Percentiles rank a stretch among this genome's conserved stretches.
Conservation (phyloP, 2,113 vertebrate genomes). For the Otolemur garnettii region DNA sequence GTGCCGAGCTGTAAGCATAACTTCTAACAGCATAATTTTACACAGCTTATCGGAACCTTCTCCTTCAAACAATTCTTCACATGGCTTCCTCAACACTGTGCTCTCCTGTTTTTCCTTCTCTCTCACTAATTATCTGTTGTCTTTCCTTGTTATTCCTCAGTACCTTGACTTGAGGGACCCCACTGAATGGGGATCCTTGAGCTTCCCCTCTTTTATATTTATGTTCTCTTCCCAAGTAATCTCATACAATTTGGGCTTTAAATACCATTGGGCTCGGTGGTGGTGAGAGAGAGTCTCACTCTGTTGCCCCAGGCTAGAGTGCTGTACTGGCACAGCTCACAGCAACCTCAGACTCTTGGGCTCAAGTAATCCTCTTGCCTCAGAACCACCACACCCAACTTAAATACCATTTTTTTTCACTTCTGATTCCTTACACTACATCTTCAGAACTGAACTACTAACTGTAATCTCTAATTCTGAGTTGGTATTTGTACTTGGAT, state of each 20-base stretch:
- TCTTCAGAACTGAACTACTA: neutral
- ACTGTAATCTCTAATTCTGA: neutral
- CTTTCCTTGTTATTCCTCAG: neutral
- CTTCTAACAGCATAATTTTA: neutral
- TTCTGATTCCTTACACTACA: neutral
- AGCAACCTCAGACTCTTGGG: too few relatives aligned
- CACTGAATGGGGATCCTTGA: neutral
- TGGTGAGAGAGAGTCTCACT: too few relatives aligned
- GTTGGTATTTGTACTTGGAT: neutral
- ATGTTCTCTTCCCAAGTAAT: neutral
- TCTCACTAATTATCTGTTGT: neutral
- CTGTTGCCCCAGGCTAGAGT: too few relatives aligned
- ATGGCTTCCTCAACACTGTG: neutral
- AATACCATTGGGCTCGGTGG: neutral
- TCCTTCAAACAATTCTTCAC: neutral
- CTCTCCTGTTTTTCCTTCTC: neutral
- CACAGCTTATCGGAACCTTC: neutral
- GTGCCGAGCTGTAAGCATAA: neutral
- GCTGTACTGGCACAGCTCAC: too few relatives aligned
- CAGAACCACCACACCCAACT: too few relatives aligned
- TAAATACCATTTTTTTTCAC: neutral
- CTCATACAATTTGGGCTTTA: neutral
- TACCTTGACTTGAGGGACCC: neutral
- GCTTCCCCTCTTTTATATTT: neutral
- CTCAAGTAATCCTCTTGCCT: too few relatives aligned